These are phyloP conservation scores for Melipona bicolor DNA, from an alignment of 2,888 invertebrate species.

Conservation along the genomic window DNA sequence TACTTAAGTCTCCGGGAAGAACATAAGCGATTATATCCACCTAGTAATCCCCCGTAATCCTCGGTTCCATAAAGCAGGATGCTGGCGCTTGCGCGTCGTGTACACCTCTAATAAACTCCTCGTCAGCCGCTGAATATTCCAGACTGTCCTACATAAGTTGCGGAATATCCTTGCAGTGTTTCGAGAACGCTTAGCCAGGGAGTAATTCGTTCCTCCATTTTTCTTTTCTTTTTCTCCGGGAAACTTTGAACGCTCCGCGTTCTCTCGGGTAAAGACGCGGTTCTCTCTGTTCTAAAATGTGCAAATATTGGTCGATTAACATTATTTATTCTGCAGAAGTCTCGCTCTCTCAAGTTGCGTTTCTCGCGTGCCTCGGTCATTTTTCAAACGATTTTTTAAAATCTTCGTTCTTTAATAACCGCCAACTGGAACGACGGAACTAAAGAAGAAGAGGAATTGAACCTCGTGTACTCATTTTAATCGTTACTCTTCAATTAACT, in stretches of 20 bases:
- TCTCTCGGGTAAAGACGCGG: neutral
- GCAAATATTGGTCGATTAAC: neutral
- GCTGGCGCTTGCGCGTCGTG: constrained; percentile 22
- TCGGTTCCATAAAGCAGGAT: constrained; percentile 55
- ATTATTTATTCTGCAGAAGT: neutral
- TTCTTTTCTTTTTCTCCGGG: neutral
- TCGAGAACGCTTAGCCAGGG: neutral
- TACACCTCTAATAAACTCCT: constrained; percentile 50
- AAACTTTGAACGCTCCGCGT: neutral
- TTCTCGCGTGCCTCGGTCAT: neutral
- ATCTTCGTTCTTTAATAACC: neutral
- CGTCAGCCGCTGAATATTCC: constrained; percentile 44
- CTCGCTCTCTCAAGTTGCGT: neutral
- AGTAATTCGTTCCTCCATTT: neutral
- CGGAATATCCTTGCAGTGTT: neutral
- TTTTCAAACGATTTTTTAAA: neutral
- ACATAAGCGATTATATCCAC: constrained; percentile 58
- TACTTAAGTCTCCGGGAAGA: constrained; percentile 42
- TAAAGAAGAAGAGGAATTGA: neutral
- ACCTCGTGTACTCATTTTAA: neutral
- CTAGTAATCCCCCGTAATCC: constrained; percentile 55
- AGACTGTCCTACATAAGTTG: constrained; percentile 38
- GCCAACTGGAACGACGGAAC: neutral
- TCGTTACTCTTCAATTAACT: neutral
- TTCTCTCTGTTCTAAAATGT: neutral